Conservation (phyloP, 2,797 vertebrate genomes). For the Syngnathus rostellatus region DNA sequence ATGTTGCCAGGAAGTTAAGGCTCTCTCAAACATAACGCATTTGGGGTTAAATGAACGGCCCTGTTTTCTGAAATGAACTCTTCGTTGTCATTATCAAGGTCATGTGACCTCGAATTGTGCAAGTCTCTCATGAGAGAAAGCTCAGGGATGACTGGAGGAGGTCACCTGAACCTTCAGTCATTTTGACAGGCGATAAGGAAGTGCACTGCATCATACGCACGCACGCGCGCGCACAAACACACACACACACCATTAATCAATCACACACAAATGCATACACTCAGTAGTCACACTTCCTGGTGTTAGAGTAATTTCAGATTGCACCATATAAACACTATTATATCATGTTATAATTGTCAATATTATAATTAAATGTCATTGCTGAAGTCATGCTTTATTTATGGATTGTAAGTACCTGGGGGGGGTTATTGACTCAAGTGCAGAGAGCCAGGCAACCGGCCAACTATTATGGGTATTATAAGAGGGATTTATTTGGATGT, state of each 20-base stretch:
- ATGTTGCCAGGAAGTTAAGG: not conserved
- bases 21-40: not conserved
- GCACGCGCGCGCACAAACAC: conserved; percentile 6
- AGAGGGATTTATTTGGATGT: not conserved
- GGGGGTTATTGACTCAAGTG: not conserved
- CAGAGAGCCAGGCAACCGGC: not conserved
- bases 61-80: not conserved
- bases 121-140: conserved; percentile 12
- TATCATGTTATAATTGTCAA: not conserved
- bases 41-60: not conserved
- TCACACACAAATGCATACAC: not conserved
- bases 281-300: not conserved
- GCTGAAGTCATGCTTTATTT: not conserved
- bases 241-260: conserved; percentile 17
- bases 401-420: not conserved
- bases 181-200: conserved; percentile 36
- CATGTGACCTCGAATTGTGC: not conserved
- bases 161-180: conserved; percentile 36
- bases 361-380: not conserved
- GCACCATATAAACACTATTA: not conserved
- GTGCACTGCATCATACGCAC: conserved; percentile 10
- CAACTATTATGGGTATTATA: not conserved
- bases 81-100: not conserved
- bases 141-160: conserved; percentile 25
- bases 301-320: not conserved